Evolutionary conservation across 2,113 vertebrate species (phyloP).

Genomic region (Syngnathoides biaculeatus): DNA sequence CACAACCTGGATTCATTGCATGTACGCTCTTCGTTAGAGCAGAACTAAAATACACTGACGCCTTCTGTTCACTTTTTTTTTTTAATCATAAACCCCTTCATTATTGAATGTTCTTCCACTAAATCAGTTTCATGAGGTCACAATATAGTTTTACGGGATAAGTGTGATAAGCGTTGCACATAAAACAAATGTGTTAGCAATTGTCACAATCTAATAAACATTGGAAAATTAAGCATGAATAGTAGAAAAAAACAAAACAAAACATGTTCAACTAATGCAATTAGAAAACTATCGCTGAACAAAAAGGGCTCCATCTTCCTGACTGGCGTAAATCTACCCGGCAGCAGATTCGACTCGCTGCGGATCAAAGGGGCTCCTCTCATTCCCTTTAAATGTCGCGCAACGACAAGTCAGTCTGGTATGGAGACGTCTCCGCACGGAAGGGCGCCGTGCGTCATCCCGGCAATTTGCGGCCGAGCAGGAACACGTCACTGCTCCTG

Average conservation of each 20-base stretch:
- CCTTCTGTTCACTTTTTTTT: slow-evolving; percentile 43
- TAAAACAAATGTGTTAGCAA: background rate
- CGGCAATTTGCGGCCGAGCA: too few relatives aligned
- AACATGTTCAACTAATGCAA: background rate
- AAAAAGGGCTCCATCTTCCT: too few relatives aligned
- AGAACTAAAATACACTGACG: slow-evolving; percentile 31
- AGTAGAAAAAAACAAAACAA: background rate
- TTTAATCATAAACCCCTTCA: slow-evolving; percentile 26
- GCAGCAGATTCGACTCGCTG: too few relatives aligned
- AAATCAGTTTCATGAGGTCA: slow-evolving; percentile 11
- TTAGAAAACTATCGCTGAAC: background rate
- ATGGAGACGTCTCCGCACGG: too few relatives aligned
- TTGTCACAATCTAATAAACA: background rate
- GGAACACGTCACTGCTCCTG: too few relatives aligned
- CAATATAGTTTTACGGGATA: slow-evolving; percentile 14
- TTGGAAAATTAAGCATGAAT: background rate
- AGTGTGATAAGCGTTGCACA: background rate
- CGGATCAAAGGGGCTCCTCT: too few relatives aligned
- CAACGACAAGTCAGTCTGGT: too few relatives aligned
- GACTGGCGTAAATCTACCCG: too few relatives aligned
- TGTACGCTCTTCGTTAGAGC: slow-evolving; percentile 43
- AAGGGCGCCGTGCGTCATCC: too few relatives aligned
- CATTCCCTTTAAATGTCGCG: too few relatives aligned
- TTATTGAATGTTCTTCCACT: slow-evolving; percentile 12
- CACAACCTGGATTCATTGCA: slow-evolving; percentile 49